phyloP scores from a whole-genome alignment of 2,113 vertebrate genomes.

The Channa maculata region DNA sequence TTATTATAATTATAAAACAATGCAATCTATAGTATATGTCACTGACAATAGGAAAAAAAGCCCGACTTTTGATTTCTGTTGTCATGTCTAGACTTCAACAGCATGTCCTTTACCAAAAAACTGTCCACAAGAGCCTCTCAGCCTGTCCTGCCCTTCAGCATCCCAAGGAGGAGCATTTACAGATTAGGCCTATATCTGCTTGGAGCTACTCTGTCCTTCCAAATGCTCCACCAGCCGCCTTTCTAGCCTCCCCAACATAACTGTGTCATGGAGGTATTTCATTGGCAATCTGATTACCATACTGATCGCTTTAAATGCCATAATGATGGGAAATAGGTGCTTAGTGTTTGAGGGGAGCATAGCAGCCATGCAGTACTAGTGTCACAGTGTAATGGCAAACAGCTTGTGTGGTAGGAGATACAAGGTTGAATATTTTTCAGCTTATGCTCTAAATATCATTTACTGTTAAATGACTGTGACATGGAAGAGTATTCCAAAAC shows the following conservation, averaged over 20 bases:
- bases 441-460: conserved; percentile 16
- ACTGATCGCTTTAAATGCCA: conserved; percentile 87
- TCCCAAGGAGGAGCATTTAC: conserved; percentile 41
- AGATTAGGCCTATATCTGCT: conserved; percentile 64
- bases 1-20: neutral
- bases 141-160: conserved; percentile 35
- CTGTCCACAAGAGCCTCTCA: conserved; percentile 11
- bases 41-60: neutral
- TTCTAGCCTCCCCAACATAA: conserved; percentile 66
- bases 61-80: neutral
- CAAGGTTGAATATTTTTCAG: conserved; percentile 13
- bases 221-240: conserved; percentile 42
- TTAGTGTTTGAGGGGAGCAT: conserved; percentile 79
- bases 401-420: conserved; percentile 52
- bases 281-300: conserved; percentile 87
- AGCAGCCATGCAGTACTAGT: conserved; percentile 47
- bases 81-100: neutral
- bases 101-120: conserved; percentile 8
- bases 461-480: conserved; percentile 11
- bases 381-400: conserved; percentile 69
- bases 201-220: conserved; percentile 59
- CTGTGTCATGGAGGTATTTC: conserved; percentile 84
- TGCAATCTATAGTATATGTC: neutral
- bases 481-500: neutral
- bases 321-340: conserved; percentile 85